Evolutionary conservation across 2,797 vertebrate species (phyloP), one percentile per base, ranked within the genome.

Genomic region (Sebastolobus altivelis): DNA sequence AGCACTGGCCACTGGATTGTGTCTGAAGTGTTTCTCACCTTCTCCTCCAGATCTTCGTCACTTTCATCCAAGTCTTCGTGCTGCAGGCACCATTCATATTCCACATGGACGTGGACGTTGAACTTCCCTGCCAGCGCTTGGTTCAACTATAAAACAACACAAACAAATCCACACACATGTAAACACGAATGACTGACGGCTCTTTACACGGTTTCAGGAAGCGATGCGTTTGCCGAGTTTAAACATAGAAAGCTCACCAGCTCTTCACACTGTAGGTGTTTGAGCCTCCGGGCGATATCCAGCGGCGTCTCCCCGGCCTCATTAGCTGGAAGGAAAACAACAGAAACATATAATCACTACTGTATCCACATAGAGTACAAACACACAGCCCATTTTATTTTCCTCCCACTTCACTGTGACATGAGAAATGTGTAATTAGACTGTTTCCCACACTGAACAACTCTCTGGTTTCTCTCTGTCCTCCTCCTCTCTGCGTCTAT

Each of bases 21-120:
- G 25, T 25, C 25, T 25, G 25, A 1, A 25, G 25, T 25, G 25
- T 25, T 12, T 37, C 82, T 88, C 55, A 98, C 92, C 92, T 99
- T 99, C 90, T 99, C 99, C 46, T 99, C 99, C 87, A 98, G 91
- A 77, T 99, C 99, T 60, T 99, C 99, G 3, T 99, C 99, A 5
- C 98, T 99, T 89, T 99, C 99, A 2, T 99, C 99, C 87, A 99
- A 89, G 92, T 99, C 98, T 91, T 98, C 97, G 0, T 98, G 97
- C 73, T 98, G 97, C 86, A 99, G 93, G 22, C 98, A 95, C 98
- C 99, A 99, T 73, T 99, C 99, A n/a, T 99, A 99, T 87, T 99
- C 99, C 0, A 99, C 98, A 1, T 99, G 99, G 40, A 99, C 98
- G 8, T 99, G 98, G 59, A 96, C 96, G 75, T 99, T 99, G 88